Conservation (phyloP, 2,113 vertebrate species). For the Heterotilapia buettikoferi region DNA sequence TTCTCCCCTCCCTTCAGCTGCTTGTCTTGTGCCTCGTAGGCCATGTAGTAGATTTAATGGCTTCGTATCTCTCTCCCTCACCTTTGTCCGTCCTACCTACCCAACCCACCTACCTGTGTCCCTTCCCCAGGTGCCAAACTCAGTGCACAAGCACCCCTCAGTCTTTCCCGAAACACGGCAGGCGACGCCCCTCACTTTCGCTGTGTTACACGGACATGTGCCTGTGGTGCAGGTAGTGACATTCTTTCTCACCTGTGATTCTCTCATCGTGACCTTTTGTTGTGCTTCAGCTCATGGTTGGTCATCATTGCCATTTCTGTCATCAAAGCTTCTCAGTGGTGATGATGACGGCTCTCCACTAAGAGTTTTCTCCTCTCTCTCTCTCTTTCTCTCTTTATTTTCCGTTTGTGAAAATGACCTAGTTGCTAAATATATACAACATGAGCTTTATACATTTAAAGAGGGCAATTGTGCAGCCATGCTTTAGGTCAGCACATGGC, state of each 20-base stretch:
- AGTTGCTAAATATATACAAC: neutral
- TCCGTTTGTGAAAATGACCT: neutral
- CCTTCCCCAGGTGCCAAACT: conserved; percentile 94
- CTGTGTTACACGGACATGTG: conserved; percentile 98
- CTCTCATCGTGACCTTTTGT: conserved; percentile 42
- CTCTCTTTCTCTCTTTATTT: neutral
- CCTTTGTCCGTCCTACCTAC: conserved; percentile 23
- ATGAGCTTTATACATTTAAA: neutral
- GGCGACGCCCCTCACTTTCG: conserved; percentile 98
- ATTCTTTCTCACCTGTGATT: conserved; percentile 50
- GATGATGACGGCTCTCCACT: neutral
- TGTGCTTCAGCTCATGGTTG: conserved; percentile 52
- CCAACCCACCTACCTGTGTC: conserved; percentile 52
- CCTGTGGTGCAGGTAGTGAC: conserved; percentile 95
- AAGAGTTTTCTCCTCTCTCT: conserved; percentile 4
- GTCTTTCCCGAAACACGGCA: conserved; percentile 97
- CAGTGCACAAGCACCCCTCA: conserved; percentile 97
- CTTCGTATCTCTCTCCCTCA: conserved; percentile 55
- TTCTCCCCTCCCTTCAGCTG: conserved; percentile 13
- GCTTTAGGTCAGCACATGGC: neutral
- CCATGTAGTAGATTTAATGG: conserved; percentile 53
- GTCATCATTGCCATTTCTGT: conserved; percentile 35
- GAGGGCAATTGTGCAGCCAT: neutral
- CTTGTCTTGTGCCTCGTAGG: conserved; percentile 23
- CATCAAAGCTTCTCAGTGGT: conserved; percentile 4